Evolutionary conservation across 2,797 vertebrate genomes (phyloP), one percentile per base, ranked within the genome.

Genomic region (Otolemur crassicaudatus): DNA sequence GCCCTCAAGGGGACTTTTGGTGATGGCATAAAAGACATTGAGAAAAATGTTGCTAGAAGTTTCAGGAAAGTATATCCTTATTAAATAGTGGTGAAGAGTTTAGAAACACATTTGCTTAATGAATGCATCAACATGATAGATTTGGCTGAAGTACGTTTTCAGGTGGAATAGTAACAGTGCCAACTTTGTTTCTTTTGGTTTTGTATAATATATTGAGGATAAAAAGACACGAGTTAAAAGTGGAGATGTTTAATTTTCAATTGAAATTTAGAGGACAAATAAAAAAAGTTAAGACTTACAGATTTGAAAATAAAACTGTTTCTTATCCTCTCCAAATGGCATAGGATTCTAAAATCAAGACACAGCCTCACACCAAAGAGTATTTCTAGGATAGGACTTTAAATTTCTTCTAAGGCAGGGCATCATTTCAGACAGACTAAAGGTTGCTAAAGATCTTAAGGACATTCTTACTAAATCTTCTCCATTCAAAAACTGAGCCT

Each of bases 261-360:
- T 61, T 37, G 85, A 67, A 83, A 70, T 80, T 65, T 94, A 80
- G 10, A 89, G 27, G 81, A 61, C 72, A 81, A 31, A 14, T 79
- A 20, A 88, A 77, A 75, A 75, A 4, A 34, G 9, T 9, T 9
- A 65, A 7, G 5, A 27, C 20, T 61, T 90, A 19, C 20, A 61
- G 27, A 82, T 77, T 76, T 63, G n/a, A 81, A 56, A 82, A 91
- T 91, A 76, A 81, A 69, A 16, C 22, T 27, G 0, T 14, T 69
- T 94, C 7, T 81, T 43, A 31, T 75, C 40, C 22, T 79, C 4
- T 9, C 14, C 23, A 76, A n/a, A 69, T 56, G 69, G 20, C 34
- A 70, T 82, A 94, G 19, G 6, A 86, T 67, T 90, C 49, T 80
- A 90, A 86, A 86, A 69, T 87, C 34, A 75, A 93, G 61, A 82